phyloP scores from a whole-genome alignment of 1,140 invertebrate genomes.

The Anastrepha obliqua region DNA sequence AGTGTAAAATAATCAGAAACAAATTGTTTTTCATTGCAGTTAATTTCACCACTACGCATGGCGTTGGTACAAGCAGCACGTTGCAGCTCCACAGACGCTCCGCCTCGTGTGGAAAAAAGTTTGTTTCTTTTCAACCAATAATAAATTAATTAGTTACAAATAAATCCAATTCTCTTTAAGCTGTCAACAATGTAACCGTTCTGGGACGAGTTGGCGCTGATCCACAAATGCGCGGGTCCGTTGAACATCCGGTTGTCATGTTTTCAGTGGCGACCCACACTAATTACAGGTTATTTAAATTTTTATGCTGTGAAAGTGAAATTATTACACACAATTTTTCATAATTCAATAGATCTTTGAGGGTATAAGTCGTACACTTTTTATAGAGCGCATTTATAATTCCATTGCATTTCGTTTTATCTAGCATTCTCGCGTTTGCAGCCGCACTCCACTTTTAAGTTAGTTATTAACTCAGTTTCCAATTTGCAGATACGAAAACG shows the following conservation, averaged over 20 bases:
- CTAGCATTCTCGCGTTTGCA: not conserved
- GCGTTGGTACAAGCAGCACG: not conserved
- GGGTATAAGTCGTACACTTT: no score
- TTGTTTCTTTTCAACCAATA: not conserved
- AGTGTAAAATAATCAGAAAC: not conserved
- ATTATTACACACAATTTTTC: no score
- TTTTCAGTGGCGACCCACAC: conserved; percentile 94
- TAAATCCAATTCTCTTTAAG: conserved; percentile 76
- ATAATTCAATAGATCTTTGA: no score
- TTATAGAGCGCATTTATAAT: no score
- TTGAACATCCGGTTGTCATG: conserved; percentile 89
- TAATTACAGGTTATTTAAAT: conserved; percentile 80
- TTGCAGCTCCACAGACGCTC: not conserved
- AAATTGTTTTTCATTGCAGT: not conserved
- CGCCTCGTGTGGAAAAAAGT: conserved; percentile 55
- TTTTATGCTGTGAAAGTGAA: not conserved
- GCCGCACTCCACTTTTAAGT: not conserved
- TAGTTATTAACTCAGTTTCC: not conserved
- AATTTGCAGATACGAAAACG: conserved; percentile 79
- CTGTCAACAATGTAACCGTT: conserved; percentile 90
- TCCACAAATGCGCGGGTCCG: conserved; percentile 87
- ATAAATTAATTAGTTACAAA: not conserved
- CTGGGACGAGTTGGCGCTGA: conserved; percentile 90
- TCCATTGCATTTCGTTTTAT: not conserved
- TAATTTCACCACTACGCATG: not conserved